Evolutionary conservation across 1,140 invertebrate species (phyloP).

Genomic region (Contarinia nasturtii): DNA sequence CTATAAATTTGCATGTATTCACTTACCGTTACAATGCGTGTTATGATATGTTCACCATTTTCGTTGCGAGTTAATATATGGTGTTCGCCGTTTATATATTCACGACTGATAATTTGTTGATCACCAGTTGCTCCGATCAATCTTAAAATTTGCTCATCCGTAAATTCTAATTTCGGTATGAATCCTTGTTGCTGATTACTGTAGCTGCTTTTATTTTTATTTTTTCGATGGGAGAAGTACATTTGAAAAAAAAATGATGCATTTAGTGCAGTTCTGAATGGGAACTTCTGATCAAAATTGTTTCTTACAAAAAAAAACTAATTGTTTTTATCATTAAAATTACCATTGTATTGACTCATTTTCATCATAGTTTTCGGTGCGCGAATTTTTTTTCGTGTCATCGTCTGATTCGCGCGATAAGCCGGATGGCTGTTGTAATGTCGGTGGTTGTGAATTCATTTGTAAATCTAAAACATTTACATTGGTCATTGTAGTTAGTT

Average conservation of each 20-base stretch:
- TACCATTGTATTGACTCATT: too few relatives aligned
- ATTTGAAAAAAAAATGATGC: too few relatives aligned
- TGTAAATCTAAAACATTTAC: conserved; percentile 44
- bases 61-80: conserved; percentile 23
- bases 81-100: conserved; percentile 23
- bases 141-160: conserved; percentile 23
- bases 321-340: too few relatives aligned
- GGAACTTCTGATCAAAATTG: too few relatives aligned
- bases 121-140: conserved; percentile 21
- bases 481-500: conserved; percentile 57
- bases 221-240: too few relatives aligned
- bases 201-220: background rate
- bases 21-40: conserved; percentile 19
- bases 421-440: conserved; percentile 22
- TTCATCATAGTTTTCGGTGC: too few relatives aligned
- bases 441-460: conserved; percentile 30
- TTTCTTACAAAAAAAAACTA: too few relatives aligned
- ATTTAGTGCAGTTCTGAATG: too few relatives aligned
- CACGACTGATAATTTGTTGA: conserved; percentile 24
- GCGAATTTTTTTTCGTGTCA: too few relatives aligned
- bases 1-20: too few relatives aligned
- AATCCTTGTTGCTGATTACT: conserved; percentile 9
- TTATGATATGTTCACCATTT: conserved; percentile 23
- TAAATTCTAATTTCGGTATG: conserved; percentile 21
- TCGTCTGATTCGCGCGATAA: too few relatives aligned